Base-by-base conservation (phyloP, 2,113 vertebrate species). In the Lagopus muta region DNA sequence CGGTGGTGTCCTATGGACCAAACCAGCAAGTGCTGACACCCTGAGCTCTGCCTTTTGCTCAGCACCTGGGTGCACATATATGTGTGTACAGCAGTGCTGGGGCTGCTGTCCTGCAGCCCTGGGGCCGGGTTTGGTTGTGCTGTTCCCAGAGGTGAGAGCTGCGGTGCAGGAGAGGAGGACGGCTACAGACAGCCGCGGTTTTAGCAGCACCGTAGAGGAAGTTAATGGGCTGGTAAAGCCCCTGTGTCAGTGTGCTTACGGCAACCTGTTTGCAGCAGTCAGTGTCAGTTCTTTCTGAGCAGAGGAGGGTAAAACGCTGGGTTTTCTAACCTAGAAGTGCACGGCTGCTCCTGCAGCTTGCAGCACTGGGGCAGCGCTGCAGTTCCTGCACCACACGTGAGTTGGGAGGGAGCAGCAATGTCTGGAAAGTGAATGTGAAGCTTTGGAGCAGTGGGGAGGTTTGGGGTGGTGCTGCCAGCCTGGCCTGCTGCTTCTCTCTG, bases 81-180 rank as follows among this genome's bases (percentile, higher is more conserved):
- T 28, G 52, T 10, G 15, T 30, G 52, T 30, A 54, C 8, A 54
- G 52, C 52, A 28, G 52, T 28, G 52, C 52, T 17, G 20, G 24
- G 15, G 13, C 60, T 22, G 0, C 54, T 13, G 14, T 42, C 47
- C 61, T 25, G 57, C 57, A 15, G 48, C 57, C 30, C 1, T 25
- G n/a, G 32, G 22, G 10, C 19, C 1, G 4, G 17, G 2, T 72
- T 65, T 21, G 43, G 50, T 10, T 11, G 0, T 43, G 38, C 45
- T 2, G 1, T 20, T 62, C 47, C 58, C 14, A 2, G 32, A 45
- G 77, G 71, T 1, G 13, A 19, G 18, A 57, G 21, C 21, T 22
- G 11, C 3, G 7, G 32, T 9, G 6, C 0, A 21, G 28, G 34
- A 0, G 16, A 38, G 32, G 36, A 0, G 4, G 42, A 58, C 14